Conservation (phyloP, 2,797 vertebrate genomes). For the Xenopus petersii region DNA sequence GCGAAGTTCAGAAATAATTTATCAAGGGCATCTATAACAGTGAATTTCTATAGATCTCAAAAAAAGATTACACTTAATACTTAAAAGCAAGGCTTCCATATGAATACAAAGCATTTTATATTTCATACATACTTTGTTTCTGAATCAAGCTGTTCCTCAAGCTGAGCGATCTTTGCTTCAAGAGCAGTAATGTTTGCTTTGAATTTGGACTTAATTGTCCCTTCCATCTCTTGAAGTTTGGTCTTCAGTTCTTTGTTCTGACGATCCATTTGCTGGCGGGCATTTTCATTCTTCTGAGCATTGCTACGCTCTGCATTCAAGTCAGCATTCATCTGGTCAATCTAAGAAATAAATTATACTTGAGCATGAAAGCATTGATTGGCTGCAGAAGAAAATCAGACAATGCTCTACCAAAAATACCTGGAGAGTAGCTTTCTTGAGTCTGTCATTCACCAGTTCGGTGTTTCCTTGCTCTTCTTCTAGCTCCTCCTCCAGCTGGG, state of each 20-base stretch:
- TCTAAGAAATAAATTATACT: constrained; percentile 59
- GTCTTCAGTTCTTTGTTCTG: constrained; percentile 97
- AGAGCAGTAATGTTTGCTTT: constrained; percentile 85
- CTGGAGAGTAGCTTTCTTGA: constrained; percentile 94
- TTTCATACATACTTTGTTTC: constrained; percentile 79
- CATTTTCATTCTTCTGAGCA: constrained; percentile 86
- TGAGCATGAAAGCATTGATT: too few species aligned
- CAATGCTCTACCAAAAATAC: constrained; percentile 55
- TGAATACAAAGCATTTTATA: not conserved
- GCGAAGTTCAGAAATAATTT: too few species aligned
- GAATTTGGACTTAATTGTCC: constrained; percentile 89
- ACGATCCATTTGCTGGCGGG: constrained; percentile 86
- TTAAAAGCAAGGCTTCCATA: not conserved
- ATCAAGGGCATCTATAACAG: too few species aligned
- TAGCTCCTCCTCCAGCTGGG: constrained; percentile 93
- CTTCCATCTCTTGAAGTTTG: constrained; percentile 92
- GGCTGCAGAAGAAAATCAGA: too few species aligned
- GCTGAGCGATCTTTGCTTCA: constrained; percentile 89
- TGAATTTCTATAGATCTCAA: too few species aligned
- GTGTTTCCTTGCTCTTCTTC: constrained; percentile 95
- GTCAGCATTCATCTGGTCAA: constrained; percentile 90
- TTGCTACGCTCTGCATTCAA: constrained; percentile 90
- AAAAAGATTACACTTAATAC: too few species aligned
- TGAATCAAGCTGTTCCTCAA: constrained; percentile 93
- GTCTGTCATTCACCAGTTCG: constrained; percentile 87